phyloP scores from a whole-genome alignment of 2,113 vertebrate species.

The Calidris pugnax region DNA sequence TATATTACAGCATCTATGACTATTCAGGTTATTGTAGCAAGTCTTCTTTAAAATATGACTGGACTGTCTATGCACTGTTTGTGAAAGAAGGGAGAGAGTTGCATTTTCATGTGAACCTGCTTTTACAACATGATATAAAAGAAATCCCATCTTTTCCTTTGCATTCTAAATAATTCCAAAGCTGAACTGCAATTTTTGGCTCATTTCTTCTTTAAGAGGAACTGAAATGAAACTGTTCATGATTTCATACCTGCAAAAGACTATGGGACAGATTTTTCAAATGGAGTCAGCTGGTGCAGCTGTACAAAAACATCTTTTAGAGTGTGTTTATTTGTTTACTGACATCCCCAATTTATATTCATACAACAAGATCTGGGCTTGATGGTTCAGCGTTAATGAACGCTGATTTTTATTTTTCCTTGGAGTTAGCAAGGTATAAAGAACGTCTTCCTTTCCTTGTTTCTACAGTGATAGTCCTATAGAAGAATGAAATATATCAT shows the following conservation, averaged over 20 bases:
- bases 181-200: neutral
- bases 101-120: neutral
- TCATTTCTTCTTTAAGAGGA: neutral
- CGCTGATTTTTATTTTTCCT: neutral
- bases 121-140: neutral
- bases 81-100: neutral
- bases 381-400: neutral
- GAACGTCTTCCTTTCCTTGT: neutral
- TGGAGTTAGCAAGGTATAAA: neutral
- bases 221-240: neutral
- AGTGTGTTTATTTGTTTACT: neutral
- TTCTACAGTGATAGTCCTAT: neutral
- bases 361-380: neutral
- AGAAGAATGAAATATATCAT: neutral
- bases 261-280: neutral
- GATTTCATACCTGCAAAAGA: neutral
- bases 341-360: neutral
- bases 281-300: neutral
- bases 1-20: neutral
- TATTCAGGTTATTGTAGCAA: neutral
- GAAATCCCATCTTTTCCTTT: neutral
- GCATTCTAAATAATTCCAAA: neutral
- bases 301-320: neutral
- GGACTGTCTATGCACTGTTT: neutral
- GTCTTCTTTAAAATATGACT: neutral